Base-by-base conservation (phyloP, 2,797 vertebrate species). In the Prionace glauca region DNA sequence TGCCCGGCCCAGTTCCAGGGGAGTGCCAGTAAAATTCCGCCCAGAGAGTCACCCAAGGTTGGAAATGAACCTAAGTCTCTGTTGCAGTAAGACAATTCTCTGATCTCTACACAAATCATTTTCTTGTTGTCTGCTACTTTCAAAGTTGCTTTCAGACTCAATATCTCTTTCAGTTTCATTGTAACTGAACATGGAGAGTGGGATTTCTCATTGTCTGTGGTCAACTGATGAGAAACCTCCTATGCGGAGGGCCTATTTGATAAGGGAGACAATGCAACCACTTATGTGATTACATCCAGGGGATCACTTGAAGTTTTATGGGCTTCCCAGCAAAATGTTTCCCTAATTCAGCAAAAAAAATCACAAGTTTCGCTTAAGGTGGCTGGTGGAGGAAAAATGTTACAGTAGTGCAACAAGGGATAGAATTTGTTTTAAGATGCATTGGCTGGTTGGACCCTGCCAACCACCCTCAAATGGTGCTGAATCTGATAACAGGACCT, bases 141-240 rank as follows among this genome's bases (percentile, higher is more conserved):
- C 90, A 92, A 10, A 36, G n/a, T 92, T 24, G 65, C 65, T 92
- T 92, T 92, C 90, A 92, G 62, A 12, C 20, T 92, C 16, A 92
- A 0, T 41, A 9, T 92, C 65, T 0, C 65, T 92, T 92, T 92
- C n/a, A 41, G 2, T n/a, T 67, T 92, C 9, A 26, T 11, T 92
- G 41, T 9, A 12, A 24, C 22, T 41, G n/a, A 24, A 67, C 20
- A 18, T 41, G 20, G n/a, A 67, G 90, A 92, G 65, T 92, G 90
- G n/a, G 18, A 92, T 69, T 92, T 92, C 20, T 92, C 65, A 92
- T 4, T 41, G 65, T 67, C 8, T 91, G 87, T 20, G 8, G 16
- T 65, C 32, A n/a, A 60, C 1, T 7, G 36, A 20, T n/a, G 7
- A 65, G 36, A 10, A 69, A n/a, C 36, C n/a, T 69, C 90, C 32